Percentiles rank a stretch among this genome's conserved stretches.
Conservation (phyloP, 2,113 vertebrate genomes). For the Megaleporinus macrocephalus region DNA sequence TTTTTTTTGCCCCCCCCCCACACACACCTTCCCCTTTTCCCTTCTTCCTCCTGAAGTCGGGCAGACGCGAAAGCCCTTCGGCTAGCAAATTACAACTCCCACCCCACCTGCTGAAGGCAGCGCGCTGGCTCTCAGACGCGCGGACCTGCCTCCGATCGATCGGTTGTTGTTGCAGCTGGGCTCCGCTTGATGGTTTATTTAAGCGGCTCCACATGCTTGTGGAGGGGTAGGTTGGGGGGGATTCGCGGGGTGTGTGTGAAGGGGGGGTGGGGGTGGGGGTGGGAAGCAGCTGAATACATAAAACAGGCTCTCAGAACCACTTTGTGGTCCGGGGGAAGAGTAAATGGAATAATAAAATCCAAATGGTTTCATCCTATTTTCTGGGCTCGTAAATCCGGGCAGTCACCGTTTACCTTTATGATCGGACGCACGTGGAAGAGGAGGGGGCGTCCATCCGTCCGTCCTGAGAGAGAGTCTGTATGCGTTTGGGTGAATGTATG, state of each 20-base stretch:
- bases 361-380: conserved; percentile 99
- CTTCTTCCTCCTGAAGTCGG: conserved; percentile 74
- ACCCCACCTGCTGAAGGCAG: conserved; percentile 94
- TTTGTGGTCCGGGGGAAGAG: conserved; percentile 95
- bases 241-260: background rate
- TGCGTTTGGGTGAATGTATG: background rate
- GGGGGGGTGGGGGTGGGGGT: conserved; percentile 75
- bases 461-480: conserved; percentile 39
- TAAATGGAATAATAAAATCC: conserved; percentile 99
- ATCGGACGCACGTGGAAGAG: conserved; percentile 70
- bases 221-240: conserved; percentile 49
- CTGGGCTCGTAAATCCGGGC: conserved; percentile 92
- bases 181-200: conserved; percentile 94
- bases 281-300: conserved; percentile 99
- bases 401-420: conserved; percentile 89
- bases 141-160: conserved; percentile 96
- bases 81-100: conserved; percentile 82
- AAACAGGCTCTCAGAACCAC: conserved; percentile 98
- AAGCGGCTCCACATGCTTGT: conserved; percentile 99
- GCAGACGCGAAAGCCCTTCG: conserved; percentile 80
- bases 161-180: conserved; percentile 98
- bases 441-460: conserved; percentile 25
- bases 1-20: background rate
- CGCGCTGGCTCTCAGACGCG: conserved; percentile 84
- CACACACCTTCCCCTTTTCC: conserved; percentile 47